These are phyloP conservation scores for Drosophila niveifrons DNA, from an alignment of 2,888 invertebrate genomes.

Conservation along the genomic window DNA sequence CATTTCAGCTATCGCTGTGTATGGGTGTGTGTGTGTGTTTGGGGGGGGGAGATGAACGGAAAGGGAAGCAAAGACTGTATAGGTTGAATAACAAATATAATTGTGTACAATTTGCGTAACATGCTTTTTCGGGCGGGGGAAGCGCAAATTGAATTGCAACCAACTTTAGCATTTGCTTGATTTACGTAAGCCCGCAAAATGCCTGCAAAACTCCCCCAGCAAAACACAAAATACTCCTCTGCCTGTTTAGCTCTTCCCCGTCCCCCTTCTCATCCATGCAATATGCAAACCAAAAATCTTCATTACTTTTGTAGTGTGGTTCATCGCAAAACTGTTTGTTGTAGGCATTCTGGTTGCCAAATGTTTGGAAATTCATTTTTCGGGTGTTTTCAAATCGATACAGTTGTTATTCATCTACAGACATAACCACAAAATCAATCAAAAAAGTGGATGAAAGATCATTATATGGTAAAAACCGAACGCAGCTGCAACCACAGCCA, in stretches of 20 bases:
- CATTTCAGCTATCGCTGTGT: slow-evolving; percentile 61
- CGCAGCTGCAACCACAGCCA: slow-evolving; percentile 49
- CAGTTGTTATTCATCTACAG: slow-evolving; percentile 30
- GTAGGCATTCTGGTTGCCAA: slow-evolving; percentile 8
- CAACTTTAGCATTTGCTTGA: slow-evolving; percentile 36
- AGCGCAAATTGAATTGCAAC: slow-evolving; percentile 71
- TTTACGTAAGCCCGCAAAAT: slow-evolving; percentile 34
- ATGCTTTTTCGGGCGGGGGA: slow-evolving; percentile 28
- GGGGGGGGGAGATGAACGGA: not conserved
- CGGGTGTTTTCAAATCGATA: slow-evolving; percentile 1
- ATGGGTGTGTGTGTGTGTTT: not conserved
- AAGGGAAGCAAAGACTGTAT: not conserved
- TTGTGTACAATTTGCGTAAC: slow-evolving; percentile 71
- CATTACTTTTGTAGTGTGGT: slow-evolving; percentile 67
- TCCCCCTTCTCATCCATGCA: not conserved
- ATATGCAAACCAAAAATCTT: slow-evolving; percentile 55
- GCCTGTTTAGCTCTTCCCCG: not conserved
- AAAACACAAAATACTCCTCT: slow-evolving; percentile 17
- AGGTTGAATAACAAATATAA: slow-evolving; percentile 64
- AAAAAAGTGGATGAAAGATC: slow-evolving; percentile 51
- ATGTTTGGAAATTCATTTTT: slow-evolving; percentile 1
- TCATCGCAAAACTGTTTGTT: slow-evolving; percentile 42
- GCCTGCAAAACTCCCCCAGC: slow-evolving; percentile 1
- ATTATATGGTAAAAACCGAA: slow-evolving; percentile 49
- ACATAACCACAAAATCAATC: slow-evolving; percentile 73